These are phyloP conservation scores for Hypomecis atomaria DNA, from an alignment of 2,888 invertebrate species.

Conservation along the genomic window DNA sequence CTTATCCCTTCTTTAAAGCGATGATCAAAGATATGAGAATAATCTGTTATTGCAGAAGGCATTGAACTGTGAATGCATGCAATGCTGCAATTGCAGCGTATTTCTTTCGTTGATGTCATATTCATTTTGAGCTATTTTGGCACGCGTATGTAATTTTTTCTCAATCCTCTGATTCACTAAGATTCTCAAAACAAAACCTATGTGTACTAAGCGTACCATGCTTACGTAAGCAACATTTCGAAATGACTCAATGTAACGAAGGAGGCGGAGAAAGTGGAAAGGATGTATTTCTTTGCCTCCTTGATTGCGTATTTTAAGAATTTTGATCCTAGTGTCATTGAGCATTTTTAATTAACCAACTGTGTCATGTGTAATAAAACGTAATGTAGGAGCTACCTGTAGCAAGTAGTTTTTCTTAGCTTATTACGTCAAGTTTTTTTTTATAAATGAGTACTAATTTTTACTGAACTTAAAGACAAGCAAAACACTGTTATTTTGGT, in stretches of 20 bases:
- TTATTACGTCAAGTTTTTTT: too few species aligned
- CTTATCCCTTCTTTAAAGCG: neutral
- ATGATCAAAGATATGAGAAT: neutral
- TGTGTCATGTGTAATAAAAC: too few species aligned
- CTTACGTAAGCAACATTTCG: neutral
- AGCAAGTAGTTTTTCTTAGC: too few species aligned
- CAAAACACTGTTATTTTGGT: too few species aligned
- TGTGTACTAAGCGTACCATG: constrained; percentile 6
- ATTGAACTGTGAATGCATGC: constrained; percentile 11
- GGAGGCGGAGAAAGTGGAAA: neutral
- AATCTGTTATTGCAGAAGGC: neutral
- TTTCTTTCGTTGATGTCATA: constrained; percentile 4
- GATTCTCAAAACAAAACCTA: neutral
- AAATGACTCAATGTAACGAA: neutral
- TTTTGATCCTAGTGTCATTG: too few species aligned
- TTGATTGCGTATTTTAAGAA: neutral
- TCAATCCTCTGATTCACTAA: constrained; percentile 14
- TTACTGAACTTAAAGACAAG: too few species aligned
- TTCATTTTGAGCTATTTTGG: constrained; percentile 5
- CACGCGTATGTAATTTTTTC: constrained; percentile 6
- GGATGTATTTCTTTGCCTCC: neutral
- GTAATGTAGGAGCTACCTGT: too few species aligned
- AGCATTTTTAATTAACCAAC: too few species aligned
- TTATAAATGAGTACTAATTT: too few species aligned
- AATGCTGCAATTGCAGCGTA: constrained; percentile 7